A percentile compares a stretch with the other conserved stretches of the same genome.
phyloP scores from a whole-genome alignment of 2,888 invertebrate genomes.

The Silvanus unidentatus region DNA sequence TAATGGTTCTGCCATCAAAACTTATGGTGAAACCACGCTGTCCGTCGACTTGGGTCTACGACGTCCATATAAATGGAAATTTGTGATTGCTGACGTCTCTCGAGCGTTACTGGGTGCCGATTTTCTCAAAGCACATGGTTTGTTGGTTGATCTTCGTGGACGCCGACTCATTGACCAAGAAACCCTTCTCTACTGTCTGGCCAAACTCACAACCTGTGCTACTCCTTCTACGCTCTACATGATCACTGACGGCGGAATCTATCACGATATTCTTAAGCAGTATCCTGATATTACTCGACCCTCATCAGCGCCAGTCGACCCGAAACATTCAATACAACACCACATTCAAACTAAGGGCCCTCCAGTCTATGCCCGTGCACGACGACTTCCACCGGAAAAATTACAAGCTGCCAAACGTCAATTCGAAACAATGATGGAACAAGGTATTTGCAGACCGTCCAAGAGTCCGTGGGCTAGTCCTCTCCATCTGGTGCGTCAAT shows the following conservation, averaged over 20 bases:
- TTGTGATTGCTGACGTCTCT: conserved; percentile 32
- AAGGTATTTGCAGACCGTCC: not conserved
- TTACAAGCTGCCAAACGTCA: not conserved
- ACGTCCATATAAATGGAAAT: conserved; percentile 29
- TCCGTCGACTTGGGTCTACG: conserved; percentile 27
- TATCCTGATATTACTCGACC: not conserved
- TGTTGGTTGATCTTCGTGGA: no score
- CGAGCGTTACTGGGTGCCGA: conserved; percentile 35
- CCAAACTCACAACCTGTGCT: no score
- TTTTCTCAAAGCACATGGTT: no score
- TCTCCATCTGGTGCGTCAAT: conserved; percentile 30
- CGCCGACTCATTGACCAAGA: no score
- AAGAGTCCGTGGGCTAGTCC: conserved; percentile 26
- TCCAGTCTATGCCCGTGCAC: not conserved
- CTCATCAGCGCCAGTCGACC: not conserved
- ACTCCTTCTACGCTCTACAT: no score
- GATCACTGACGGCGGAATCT: not conserved
- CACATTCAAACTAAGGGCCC: not conserved
- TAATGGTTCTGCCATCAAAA: not conserved
- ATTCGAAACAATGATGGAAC: no score
- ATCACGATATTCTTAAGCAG: not conserved
- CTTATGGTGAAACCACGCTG: not conserved
- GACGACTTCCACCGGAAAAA: conserved; percentile 2
- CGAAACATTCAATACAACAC: not conserved
- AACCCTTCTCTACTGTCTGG: no score